A percentile compares a stretch with the other conserved stretches of the same genome.
These are phyloP conservation scores for Argyrosomus japonicus DNA, from an alignment of 2,113 vertebrate species.

Conservation along the genomic window DNA sequence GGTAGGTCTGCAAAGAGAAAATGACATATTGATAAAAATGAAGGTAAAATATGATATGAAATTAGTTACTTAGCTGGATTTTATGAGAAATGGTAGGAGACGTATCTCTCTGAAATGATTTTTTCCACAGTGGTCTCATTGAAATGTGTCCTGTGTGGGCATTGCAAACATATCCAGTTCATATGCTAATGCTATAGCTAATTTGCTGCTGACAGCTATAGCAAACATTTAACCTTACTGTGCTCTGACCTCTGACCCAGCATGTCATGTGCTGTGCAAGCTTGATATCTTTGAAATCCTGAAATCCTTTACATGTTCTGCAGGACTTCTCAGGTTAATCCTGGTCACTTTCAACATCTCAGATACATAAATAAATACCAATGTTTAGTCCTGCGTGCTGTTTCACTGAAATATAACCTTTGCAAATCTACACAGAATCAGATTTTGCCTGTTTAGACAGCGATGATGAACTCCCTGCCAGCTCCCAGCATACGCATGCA, in stretches of 20 bases:
- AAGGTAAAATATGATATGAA: neutral
- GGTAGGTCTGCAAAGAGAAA: neutral
- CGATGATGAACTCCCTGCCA: constrained; percentile 51
- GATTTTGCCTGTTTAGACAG: constrained; percentile 52
- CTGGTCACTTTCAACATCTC: neutral
- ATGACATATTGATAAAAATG: constrained; percentile 8
- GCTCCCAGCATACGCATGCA: constrained; percentile 13
- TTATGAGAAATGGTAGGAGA: neutral
- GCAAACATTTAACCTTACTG: constrained; percentile 13
- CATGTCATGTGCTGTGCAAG: neutral
- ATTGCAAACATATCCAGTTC: neutral
- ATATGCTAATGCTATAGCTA: neutral
- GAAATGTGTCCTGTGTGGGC: neutral
- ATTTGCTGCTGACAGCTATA: neutral
- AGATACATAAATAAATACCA: neutral
- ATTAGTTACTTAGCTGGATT: neutral
- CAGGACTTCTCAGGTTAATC: neutral
- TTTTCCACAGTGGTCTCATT: neutral
- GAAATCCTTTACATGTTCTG: neutral
- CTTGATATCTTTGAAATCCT: neutral
- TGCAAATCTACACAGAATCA: neutral
- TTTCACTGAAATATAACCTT: constrained; percentile 5
- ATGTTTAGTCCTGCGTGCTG: neutral
- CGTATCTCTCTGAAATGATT: neutral
- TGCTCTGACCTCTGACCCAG: constrained; percentile 10